Conservation (phyloP, 2,888 invertebrate genomes). For the Alsophila aescularia region DNA sequence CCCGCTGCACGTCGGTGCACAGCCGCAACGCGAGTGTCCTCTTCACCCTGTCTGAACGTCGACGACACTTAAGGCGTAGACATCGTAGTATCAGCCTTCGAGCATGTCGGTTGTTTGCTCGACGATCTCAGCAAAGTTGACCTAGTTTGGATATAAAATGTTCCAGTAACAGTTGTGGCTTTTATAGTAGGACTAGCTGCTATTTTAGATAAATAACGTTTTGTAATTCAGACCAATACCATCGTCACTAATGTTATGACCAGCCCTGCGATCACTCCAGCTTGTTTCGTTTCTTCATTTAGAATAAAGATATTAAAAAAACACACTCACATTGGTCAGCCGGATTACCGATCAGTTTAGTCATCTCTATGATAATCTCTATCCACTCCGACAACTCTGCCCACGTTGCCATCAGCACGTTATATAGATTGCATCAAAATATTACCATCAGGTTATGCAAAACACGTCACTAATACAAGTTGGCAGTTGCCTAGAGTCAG, state of each 20-base stretch:
- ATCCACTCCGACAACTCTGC: no score
- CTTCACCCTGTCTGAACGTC: slow-evolving; percentile 10
- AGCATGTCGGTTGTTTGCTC: neutral
- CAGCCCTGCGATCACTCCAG: no score
- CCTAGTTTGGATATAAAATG: neutral
- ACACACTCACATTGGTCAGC: neutral
- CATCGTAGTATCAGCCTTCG: neutral
- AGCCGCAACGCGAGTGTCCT: slow-evolving; percentile 19
- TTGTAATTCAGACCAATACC: no score
- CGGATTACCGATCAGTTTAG: neutral
- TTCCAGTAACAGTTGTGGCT: neutral
- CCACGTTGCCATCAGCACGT: no score
- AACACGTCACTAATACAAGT: no score
- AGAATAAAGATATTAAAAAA: no score
- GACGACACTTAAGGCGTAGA: slow-evolving; percentile 5
- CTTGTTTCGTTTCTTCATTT: no score
- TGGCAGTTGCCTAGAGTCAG: no score
- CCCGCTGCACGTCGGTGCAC: slow-evolving; percentile 25
- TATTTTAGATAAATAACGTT: no score
- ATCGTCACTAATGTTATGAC: no score
- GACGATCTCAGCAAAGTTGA: neutral
- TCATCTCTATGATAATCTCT: neutral
- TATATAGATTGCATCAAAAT: neutral
- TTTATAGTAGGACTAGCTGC: neutral
- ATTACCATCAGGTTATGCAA: neutral